phyloP scores from a whole-genome alignment of 2,113 vertebrate species.

The Lophochroa leadbeateri region DNA sequence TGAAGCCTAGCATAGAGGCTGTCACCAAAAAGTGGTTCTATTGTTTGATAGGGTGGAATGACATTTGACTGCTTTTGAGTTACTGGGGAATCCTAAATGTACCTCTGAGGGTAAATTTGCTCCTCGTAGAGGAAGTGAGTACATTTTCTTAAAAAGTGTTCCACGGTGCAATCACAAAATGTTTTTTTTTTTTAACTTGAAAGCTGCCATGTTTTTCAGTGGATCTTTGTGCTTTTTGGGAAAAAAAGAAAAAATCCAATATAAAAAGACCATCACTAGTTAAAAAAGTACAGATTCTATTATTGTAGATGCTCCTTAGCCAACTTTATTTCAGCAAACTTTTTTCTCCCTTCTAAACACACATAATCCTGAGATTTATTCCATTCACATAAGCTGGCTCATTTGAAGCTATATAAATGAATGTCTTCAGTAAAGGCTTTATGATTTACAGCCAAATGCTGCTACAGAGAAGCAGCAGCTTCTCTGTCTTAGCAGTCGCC shows the following conservation, averaged over 20 bases:
- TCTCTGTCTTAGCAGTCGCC: not conserved
- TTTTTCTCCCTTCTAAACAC: not conserved
- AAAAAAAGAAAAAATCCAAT: not conserved
- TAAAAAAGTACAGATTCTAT: not conserved
- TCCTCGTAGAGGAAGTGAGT: not conserved
- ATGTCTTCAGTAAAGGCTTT: not conserved
- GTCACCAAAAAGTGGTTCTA: not conserved
- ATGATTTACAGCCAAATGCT: not conserved
- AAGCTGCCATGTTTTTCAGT: not conserved
- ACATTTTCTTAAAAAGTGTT: not conserved
- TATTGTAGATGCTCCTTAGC: not conserved
- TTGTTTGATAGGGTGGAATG: not conserved
- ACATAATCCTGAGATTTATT: constrained; percentile 9
- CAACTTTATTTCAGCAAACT: not conserved
- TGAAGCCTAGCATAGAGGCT: not conserved
- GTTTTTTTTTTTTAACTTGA: not conserved
- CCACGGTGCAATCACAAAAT: not conserved
- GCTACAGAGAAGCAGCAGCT: not conserved
- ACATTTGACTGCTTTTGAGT: not conserved
- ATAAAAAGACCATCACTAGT: not conserved
- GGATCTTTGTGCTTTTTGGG: not conserved
- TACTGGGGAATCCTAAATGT: not conserved
- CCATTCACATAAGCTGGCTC: not conserved
- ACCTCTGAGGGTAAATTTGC: not conserved
- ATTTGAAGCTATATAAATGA: not conserved